A percentile compares a stretch with the other conserved stretches of the same genome.
Evolutionary conservation across 1,140 invertebrate species (phyloP).

Genomic region (Macrobrachium rosenbergii): DNA sequence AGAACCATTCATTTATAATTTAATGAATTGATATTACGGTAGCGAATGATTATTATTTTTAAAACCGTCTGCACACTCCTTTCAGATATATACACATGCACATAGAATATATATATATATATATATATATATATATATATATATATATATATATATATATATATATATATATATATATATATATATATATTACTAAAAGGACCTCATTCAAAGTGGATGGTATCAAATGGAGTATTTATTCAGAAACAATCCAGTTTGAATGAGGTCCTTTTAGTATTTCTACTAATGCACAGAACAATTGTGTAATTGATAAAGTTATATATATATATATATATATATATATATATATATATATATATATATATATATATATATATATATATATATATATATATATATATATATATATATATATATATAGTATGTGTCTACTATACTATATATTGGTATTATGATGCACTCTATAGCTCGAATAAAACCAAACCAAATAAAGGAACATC

Average conservation of each 20-base stretch:
- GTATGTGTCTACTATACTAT: no score
- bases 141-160: background rate
- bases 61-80: background rate
- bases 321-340: background rate
- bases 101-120: background rate
- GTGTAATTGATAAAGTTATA: background rate
- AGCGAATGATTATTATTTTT: no score
- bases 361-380: background rate
- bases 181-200: no score
- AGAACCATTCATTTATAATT: no score
- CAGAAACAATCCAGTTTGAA: no score
- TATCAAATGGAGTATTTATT: no score
- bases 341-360: background rate
- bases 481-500: background rate
- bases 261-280: no score
- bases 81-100: background rate
- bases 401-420: background rate
- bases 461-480: background rate
- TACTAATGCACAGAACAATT: no score
- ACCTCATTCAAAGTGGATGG: no score
- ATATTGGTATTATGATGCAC: no score
- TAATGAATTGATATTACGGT: no score
- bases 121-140: conserved; percentile 3
- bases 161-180: background rate
- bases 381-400: background rate